phyloP scores from a whole-genome alignment of 30 jellyfish, hydroid and myxozoan species.

The Aurelia aurita complex sp. Pacific region DNA sequence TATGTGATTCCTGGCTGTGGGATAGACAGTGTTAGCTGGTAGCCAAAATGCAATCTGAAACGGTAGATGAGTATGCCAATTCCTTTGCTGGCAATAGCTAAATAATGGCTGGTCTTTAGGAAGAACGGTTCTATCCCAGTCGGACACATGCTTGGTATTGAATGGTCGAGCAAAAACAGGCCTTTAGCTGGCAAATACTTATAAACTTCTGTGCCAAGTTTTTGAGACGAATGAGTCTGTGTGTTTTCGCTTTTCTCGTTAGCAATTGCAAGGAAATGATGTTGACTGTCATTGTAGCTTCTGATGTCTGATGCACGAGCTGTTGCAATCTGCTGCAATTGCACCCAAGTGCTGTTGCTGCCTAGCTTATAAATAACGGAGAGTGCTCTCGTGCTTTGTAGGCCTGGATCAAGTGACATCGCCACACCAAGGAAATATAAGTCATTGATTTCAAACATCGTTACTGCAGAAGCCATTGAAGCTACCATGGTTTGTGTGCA shows the following conservation, averaged over 20 bases:
- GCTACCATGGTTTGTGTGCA: slow-evolving; percentile 16
- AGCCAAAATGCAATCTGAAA: slow-evolving; percentile 59
- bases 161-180: slow-evolving; percentile 26
- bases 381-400: slow-evolving; percentile 23
- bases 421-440: slow-evolving; percentile 44
- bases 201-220: slow-evolving; percentile 24
- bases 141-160: background rate
- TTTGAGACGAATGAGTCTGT: slow-evolving; percentile 5
- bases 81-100: slow-evolving; percentile 43
- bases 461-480: slow-evolving; percentile 27
- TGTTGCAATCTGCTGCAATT: slow-evolving; percentile 44
- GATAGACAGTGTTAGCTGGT: slow-evolving; percentile 29
- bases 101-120: slow-evolving; percentile 16
- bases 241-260: slow-evolving; percentile 14
- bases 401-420: slow-evolving; percentile 25
- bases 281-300: slow-evolving; percentile 19
- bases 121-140: slow-evolving; percentile 6
- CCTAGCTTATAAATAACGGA: slow-evolving; percentile 30
- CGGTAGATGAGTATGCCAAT: slow-evolving; percentile 39
- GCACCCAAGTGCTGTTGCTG: slow-evolving; percentile 8
- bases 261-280: slow-evolving; percentile 41
- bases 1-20: slow-evolving; percentile 36
- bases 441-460: slow-evolving; percentile 20
- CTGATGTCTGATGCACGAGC: slow-evolving; percentile 19
- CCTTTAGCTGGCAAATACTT: slow-evolving; percentile 17